phyloP scores from a whole-genome alignment of 2,888 invertebrate species.

The Eudemis profundana region DNA sequence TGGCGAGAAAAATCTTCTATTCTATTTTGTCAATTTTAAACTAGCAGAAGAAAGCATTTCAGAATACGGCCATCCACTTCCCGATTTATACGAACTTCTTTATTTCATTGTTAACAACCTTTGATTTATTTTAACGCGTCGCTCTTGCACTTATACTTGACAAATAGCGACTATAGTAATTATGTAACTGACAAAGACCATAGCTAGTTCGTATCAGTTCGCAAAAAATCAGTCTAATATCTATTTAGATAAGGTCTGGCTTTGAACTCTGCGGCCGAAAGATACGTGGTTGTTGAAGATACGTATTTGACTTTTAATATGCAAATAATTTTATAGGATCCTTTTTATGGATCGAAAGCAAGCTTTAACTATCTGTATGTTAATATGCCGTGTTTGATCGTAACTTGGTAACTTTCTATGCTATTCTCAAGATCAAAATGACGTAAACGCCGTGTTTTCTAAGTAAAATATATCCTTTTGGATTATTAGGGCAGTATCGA shows the following conservation, averaged over 20 bases:
- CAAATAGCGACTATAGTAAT: slow-evolving; percentile 27
- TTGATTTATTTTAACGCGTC: slow-evolving; percentile 45
- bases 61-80: background rate
- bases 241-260: background rate
- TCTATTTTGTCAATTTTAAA: background rate
- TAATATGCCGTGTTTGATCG: slow-evolving; percentile 30
- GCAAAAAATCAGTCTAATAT: background rate
- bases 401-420: slow-evolving; percentile 26
- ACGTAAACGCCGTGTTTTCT: background rate
- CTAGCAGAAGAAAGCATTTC: background rate
- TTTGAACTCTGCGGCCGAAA: background rate
- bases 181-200: slow-evolving; percentile 9
- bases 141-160: slow-evolving; percentile 23
- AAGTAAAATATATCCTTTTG: background rate
- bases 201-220: background rate
- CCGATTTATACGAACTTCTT: slow-evolving; percentile 33
- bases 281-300: background rate
- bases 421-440: background rate
- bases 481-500: background rate
- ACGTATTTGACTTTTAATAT: slow-evolving; percentile 17
- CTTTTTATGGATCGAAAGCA: slow-evolving; percentile 22
- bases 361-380: slow-evolving; percentile 35
- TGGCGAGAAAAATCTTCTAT: too few relatives aligned
- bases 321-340: slow-evolving; percentile 30
- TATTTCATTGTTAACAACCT: slow-evolving; percentile 50